Percentiles rank a stretch among this genome's conserved stretches.
Evolutionary conservation across 2,797 vertebrate species (phyloP).

Genomic region (Alectoris magna): DNA sequence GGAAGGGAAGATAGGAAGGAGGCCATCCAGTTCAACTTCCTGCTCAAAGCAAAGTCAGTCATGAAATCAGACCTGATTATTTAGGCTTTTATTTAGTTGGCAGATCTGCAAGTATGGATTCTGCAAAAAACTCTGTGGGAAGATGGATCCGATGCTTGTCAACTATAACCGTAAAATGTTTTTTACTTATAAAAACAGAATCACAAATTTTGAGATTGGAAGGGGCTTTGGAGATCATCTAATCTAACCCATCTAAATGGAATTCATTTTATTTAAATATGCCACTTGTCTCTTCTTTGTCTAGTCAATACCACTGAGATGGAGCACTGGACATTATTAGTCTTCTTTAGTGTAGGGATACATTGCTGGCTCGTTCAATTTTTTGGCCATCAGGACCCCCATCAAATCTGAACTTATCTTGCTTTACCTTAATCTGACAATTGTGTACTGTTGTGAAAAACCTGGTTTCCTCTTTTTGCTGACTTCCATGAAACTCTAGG

Average conservation of each 20-base stretch:
- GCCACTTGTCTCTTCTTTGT: neutral
- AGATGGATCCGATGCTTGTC: neutral
- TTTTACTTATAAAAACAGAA: neutral
- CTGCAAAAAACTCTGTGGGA: neutral
- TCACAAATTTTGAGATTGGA: neutral
- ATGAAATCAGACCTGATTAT: neutral
- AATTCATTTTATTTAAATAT: neutral
- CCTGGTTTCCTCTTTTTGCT: no score
- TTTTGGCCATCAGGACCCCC: no score
- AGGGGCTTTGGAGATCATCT: neutral
- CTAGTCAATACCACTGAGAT: neutral
- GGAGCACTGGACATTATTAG: neutral
- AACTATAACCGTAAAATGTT: neutral
- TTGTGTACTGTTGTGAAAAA: no score
- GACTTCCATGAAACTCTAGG: no score
- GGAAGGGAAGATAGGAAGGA: neutral
- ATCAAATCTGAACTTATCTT: no score
- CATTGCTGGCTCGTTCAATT: neutral
- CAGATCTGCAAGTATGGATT: neutral
- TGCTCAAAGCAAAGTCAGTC: neutral
- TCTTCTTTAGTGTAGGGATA: neutral
- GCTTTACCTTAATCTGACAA: no score
- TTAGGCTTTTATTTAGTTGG: neutral
- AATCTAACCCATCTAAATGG: neutral
- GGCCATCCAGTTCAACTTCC: neutral